Base-by-base conservation (phyloP, 2,113 vertebrate genomes). In the Periophthalmodon schlosseri region DNA sequence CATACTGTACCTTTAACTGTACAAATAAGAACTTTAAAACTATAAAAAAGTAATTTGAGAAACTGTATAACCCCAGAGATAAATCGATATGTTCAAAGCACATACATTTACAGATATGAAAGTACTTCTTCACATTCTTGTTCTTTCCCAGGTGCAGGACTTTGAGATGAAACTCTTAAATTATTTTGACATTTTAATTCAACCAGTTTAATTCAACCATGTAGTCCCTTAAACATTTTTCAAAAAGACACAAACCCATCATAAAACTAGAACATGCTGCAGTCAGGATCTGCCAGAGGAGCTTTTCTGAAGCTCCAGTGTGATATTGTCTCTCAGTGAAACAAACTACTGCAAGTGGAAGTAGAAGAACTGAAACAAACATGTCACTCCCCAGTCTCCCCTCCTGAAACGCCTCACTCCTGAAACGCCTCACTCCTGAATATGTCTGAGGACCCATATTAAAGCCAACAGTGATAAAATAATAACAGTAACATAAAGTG, bases 401-500 rank as follows among this genome's bases (percentile, higher is more conserved):
- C 18, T 65, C 28, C 28, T 28, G 28, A 28, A 28, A 28, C 28
- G 28, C 28, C 28, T 28, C 28, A 28, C 28, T 3, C 28, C 28
- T 3, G 28, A 28, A 28, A 28, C 28, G 28, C 28, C n/a, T 11
- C 7, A 65, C 63, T 39, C 2, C 18, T 4, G 34, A 36, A 21
- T 12, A n/a, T 20, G 10, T 65, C 11, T 39, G 9, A 65, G 34
- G 44, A 44, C 0, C 2, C 3, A 65, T 18, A 21, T 64, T 23
- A n/a, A 0, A 0, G 33, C 20, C 0, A 2, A 20, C 12, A 28
- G 5, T n/a, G 68, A 23, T 9, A 0, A 0, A n/a, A 49, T 44
- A 33, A 57, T 58, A 21, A 28, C 8, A 46, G n/a, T n/a, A n/a
- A n/a, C n/a, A 86, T 57, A 36, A 28, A 28, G 28, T 28, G 28